Percentiles rank a stretch among this genome's conserved stretches.
Evolutionary conservation across 2,113 vertebrate species (phyloP).

Genomic region (Odocoileus hemionus): DNA sequence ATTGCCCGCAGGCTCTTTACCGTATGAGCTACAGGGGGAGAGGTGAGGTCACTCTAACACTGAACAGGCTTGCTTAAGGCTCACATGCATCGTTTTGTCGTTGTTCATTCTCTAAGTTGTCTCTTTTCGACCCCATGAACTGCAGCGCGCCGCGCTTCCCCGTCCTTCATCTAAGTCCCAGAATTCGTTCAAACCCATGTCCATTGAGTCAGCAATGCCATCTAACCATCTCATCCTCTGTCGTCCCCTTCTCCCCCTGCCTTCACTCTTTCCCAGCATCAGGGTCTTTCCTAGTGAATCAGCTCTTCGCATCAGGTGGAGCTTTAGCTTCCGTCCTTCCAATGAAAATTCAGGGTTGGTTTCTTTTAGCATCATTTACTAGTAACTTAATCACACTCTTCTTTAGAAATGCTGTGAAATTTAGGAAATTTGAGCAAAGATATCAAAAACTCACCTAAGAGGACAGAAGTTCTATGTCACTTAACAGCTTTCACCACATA

Average conservation of each 20-base stretch:
- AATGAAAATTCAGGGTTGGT: neutral
- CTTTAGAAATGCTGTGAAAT: constrained; percentile 36
- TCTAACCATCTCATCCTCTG: neutral
- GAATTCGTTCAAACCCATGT: neutral
- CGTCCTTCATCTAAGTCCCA: neutral
- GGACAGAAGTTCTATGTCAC: neutral
- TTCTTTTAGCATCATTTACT: neutral
- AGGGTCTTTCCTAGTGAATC: neutral
- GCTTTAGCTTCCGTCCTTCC: neutral
- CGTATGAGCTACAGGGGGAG: neutral
- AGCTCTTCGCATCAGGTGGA: neutral
- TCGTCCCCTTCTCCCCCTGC: neutral
- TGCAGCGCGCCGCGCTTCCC: neutral
- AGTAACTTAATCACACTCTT: neutral
- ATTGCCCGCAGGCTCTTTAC: neutral
- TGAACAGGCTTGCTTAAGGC: neutral
- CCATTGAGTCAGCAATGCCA: neutral
- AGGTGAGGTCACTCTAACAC: neutral
- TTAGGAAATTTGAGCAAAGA: neutral
- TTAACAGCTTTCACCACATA: constrained; percentile 30
- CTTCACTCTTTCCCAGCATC: neutral
- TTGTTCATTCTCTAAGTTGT: neutral
- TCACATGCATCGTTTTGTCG: neutral
- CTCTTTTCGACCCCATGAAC: neutral
- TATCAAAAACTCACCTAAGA: neutral